Evolutionary conservation across 2,888 invertebrate genomes (phyloP).

Genomic region (Mesopsocus fuscifrons): DNA sequence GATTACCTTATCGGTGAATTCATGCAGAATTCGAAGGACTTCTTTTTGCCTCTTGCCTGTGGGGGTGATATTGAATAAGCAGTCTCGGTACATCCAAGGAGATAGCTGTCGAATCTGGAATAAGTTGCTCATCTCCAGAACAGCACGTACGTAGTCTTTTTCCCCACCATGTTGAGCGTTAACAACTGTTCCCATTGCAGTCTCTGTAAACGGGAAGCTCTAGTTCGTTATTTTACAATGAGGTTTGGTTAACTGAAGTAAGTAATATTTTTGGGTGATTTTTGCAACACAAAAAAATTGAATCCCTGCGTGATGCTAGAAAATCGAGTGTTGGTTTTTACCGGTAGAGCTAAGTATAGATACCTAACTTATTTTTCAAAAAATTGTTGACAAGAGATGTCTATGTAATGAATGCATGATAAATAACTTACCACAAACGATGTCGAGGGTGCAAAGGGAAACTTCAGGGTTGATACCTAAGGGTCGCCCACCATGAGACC

Average conservation of each 20-base stretch:
- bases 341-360: too few species aligned
- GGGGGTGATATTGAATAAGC: slow-evolving; percentile 8
- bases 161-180: slow-evolving; percentile 1
- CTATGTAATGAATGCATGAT: background rate
- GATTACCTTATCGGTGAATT: slow-evolving; percentile 13
- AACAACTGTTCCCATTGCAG: slow-evolving; percentile 3
- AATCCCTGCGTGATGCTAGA: too few species aligned
- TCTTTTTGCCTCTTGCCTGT: slow-evolving; percentile 11
- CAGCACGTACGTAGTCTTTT: slow-evolving; percentile 2
- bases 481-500: background rate
- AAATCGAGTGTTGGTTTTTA: too few species aligned
- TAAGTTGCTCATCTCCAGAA: slow-evolving; percentile 8
- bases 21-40: slow-evolving; percentile 12
- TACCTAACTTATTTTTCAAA: too few species aligned
- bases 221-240: background rate
- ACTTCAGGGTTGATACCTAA: background rate
- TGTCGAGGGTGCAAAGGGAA: slow-evolving; percentile 1
- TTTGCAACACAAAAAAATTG: too few species aligned
- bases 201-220: background rate
- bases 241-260: background rate
- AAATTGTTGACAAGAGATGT: background rate
- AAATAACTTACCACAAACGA: slow-evolving; percentile 8
- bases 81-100: slow-evolving; percentile 11
- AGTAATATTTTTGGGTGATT: background rate
- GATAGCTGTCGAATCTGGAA: slow-evolving; percentile 9